Evolutionary conservation across 2,888 invertebrate species (phyloP).

Genomic region (Nomada ruficornis): DNA sequence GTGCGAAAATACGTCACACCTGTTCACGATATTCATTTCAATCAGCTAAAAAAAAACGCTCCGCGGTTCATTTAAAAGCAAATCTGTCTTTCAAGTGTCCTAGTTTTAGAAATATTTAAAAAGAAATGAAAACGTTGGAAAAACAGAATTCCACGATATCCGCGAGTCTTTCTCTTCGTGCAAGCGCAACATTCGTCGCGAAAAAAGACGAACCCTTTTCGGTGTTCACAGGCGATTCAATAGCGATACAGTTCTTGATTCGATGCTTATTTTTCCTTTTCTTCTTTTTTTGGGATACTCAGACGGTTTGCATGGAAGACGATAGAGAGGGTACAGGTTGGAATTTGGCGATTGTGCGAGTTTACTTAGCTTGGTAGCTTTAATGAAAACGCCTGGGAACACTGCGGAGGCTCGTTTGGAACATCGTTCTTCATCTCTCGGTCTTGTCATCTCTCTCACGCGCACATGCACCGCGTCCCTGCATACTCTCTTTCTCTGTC

Average conservation of each 20-base stretch:
- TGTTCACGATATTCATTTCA: not conserved
- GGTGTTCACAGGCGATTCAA: conserved; percentile 15
- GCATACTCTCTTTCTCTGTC: conserved; percentile 31
- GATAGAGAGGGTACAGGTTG: too few relatives aligned
- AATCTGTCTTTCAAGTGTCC: too few relatives aligned
- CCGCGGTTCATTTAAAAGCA: too few relatives aligned
- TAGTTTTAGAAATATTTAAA: too few relatives aligned
- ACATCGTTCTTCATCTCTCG: conserved; percentile 64
- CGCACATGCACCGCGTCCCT: conserved; percentile 30
- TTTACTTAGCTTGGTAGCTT: conserved; percentile 40
- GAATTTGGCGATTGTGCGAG: not conserved
- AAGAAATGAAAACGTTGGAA: not conserved
- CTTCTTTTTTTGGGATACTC: not conserved
- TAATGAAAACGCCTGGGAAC: conserved; percentile 49
- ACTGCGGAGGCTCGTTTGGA: conserved; percentile 56
- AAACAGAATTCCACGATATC: not conserved
- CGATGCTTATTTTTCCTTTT: not conserved
- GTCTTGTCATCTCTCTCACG: conserved; percentile 48
- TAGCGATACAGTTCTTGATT: not conserved
- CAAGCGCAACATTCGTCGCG: conserved; percentile 46
- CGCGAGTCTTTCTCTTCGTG: conserved; percentile 40
- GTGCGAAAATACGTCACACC: not conserved
- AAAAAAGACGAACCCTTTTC: conserved; percentile 42
- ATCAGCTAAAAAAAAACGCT: too few relatives aligned
- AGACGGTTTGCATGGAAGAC: not conserved